Evolutionary conservation across 1,140 invertebrate species (phyloP).

Genomic region (Bicyclus anynana): DNA sequence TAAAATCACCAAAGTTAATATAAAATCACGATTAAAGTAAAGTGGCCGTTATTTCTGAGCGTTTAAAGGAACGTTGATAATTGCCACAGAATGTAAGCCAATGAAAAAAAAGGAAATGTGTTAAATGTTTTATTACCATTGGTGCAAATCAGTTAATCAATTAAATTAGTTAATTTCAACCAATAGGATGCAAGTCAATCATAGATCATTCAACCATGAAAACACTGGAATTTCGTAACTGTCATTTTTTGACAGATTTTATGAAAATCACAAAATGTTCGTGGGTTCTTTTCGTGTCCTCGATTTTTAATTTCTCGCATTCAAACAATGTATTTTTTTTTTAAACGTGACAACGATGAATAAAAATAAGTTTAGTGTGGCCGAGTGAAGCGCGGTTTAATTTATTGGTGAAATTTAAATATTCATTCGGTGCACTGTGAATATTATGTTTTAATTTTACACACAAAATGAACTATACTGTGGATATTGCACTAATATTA

Average conservation of each 20-base stretch:
- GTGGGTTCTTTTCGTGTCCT: constrained; percentile 39
- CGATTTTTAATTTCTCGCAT: constrained; percentile 42
- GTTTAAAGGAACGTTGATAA: constrained; percentile 27
- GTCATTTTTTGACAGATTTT: constrained; percentile 53
- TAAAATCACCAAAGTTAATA: too few species aligned
- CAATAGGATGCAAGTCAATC: constrained; percentile 33
- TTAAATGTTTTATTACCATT: constrained; percentile 66
- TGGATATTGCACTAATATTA: constrained; percentile 71
- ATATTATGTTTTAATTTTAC: constrained; percentile 57
- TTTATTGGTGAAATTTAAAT: constrained; percentile 34
- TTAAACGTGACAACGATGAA: constrained; percentile 10
- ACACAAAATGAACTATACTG: constrained; percentile 72
- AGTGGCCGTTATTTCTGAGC: background rate
- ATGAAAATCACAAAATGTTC: constrained; percentile 44
- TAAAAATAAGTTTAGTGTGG: constrained; percentile 35
- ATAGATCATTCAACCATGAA: constrained; percentile 22
- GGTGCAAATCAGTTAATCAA: constrained; percentile 37
- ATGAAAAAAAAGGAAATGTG: constrained; percentile 36
- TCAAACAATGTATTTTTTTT: constrained; percentile 19
- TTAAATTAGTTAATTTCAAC: constrained; percentile 24
- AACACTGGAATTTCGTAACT: constrained; percentile 41
- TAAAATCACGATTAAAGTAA: too few species aligned
- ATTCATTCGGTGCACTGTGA: constrained; percentile 41
- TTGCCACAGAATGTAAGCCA: constrained; percentile 31
- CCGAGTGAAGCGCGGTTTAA: constrained; percentile 31